Base-by-base conservation (phyloP, 2,888 invertebrate genomes). In the Hydropsyche betteni region DNA sequence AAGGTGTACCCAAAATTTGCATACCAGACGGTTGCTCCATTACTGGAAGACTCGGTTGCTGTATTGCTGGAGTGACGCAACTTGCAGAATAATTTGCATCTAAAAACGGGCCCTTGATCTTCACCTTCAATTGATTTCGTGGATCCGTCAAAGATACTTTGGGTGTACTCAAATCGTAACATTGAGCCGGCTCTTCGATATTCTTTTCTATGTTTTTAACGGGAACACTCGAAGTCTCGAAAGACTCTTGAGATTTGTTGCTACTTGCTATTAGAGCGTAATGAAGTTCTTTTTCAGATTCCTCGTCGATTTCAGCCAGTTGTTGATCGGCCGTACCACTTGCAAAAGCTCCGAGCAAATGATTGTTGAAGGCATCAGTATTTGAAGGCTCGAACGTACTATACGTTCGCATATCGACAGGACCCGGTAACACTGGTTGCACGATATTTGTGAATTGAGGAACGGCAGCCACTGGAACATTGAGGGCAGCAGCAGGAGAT, bases 401-500 rank as follows among this genome's bases (percentile, higher is more conserved):
- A 83, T 95, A 95, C 0, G 95, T 95, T 74, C 95, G 90, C 95
- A 95, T 95, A 83, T 95, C 95, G 0, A 95, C 95, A 0, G 95
- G 95, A 1, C 94, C 95, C 0, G 95, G 95, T 78, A 95, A 84
- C 71, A 95, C 90, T 0, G 94, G 92, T 80, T 91, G 88, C 69
- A 93, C 92, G 74, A 91, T 88, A 68, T 90, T 84, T 24, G 75
- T 74, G 50, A 69, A 76, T 68, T 73, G 68, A 44, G 71, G 78
- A 80, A 80, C 69, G 79, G 79, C 10, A 79, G 78, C 64, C 0
- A 75, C 70, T 7, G 76, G 44, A 33, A 38, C 51, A 74, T 52
- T 53, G 12, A 75, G 80, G 77, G 50, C 80, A 78, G 64, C 80
- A 78, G 64, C 80, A 61, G 69, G 77, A 52, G 74, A 79, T 51